Base-by-base conservation (phyloP, 1,140 invertebrate genomes). In the Drosophila elegans region DNA sequence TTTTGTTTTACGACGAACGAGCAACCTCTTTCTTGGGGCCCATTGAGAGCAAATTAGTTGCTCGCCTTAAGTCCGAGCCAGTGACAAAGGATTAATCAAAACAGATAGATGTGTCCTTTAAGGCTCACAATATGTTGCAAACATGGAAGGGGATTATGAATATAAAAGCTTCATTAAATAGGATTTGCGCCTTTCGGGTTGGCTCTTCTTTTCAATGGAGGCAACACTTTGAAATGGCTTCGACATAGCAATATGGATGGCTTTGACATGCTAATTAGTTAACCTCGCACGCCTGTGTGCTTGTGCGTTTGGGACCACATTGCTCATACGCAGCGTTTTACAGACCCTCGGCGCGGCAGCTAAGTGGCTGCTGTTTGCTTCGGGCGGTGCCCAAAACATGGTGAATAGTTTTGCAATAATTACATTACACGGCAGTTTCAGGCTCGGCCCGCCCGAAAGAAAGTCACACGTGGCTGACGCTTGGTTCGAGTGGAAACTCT, bases 261-360 rank as follows among this genome's bases (percentile, higher is more conserved):
- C 83, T 86, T 88, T 86, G 82, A 86, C 75, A 86, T 86, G 75
- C 62, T 88, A 86, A 86, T 86, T 86, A 88, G 83, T 88, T 86
- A 88, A 76, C 72, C 75, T 78, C 54, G 62, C 62, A 64, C 55
- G 53, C 25, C 39, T 25, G 67, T 36, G 48, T 29, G 36, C 41
- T 21, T 29, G 29, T 52, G 41, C 38, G 42, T 29, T 41, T 45
- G 32, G 51, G 42, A 45, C 52, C 48, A 63, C 25, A 76, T 53
- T 74, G 49, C 59, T 21, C 57, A 79, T 72, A 71, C 75, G 54
- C 45, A 61, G 48, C 57, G 45, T 80, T 76, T 67, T 57, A 79
- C 75, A 76, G 59, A 53, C 42, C 51, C 46, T 59, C 55, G 74
- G 56, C 71, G 45, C 56, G 46, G 62, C 77, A 73, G 34, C 74